Base-by-base conservation (phyloP, 2,888 invertebrate genomes). In the Glomeris marginata region DNA sequence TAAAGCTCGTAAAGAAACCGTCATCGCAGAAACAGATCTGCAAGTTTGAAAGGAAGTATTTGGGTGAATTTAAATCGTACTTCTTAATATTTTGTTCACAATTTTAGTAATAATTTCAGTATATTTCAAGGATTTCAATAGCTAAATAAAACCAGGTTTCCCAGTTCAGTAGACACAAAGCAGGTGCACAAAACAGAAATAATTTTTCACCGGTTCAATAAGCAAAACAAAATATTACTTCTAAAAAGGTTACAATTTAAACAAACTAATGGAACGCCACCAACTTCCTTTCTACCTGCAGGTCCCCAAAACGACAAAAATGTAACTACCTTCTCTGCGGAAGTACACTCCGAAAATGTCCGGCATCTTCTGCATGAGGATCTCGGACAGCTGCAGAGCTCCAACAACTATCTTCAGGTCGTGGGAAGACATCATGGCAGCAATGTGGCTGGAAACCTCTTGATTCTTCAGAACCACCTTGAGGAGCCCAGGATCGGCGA, bases 371-470 rank as follows among this genome's bases (percentile, higher is more conserved):
- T 87, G 84, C 87, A 97, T 92, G 54, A 98, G 72, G 59, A 97
- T 88, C 68, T 91, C 88, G 4, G 92, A 91, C 78, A 98, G 84
- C 71, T 98, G 97, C 47, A 97, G 72, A 40, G 95, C 92, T 48
- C 92, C 92, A 45, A 97, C 94, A 41, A 95, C 91, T 63, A 97
- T 92, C 62, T 92, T 80, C 55, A 97, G 74, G 72, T 97, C 97
- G 65, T 83, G 86, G 3, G 94, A 94, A 1, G 94, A 92, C 78
- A 97, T 80, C 94, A 97, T 97, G 52, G 92, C 92, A 33, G 95
- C 95, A 64, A 97, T 88, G 69, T 97, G 94, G 60, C 94, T 94
- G 54, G 90, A 88, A 50, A 92, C 88, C 57, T 86, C 77, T 66
- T 80, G 78, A 62, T 77, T 77, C 60, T 77, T 78, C 51, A 80